phyloP scores from a whole-genome alignment of 2,113 vertebrate species.

The Cercopithecus mona region DNA sequence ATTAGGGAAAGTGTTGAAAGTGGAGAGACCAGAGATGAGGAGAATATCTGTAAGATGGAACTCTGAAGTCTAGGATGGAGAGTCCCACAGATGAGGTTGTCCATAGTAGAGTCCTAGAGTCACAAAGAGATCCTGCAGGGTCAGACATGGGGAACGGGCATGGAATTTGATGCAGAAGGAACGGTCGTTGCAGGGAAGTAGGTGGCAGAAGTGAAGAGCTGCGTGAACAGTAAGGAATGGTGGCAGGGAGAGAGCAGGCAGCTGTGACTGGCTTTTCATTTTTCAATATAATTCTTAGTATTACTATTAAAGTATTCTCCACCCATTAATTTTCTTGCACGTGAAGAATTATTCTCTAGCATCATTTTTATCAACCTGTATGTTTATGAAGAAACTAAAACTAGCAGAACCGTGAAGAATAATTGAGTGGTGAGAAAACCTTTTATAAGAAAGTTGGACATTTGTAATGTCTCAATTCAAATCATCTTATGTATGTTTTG shows the following conservation, averaged over 20 bases:
- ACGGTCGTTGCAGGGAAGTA: neutral
- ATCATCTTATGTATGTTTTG: neutral
- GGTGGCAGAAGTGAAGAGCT: neutral
- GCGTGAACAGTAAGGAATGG: too few species aligned
- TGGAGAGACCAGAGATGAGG: neutral
- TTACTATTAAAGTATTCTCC: neutral
- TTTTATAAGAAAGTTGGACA: neutral
- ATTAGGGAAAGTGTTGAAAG: neutral
- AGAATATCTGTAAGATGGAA: neutral
- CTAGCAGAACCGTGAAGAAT: neutral
- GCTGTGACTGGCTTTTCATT: neutral
- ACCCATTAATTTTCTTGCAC: neutral
- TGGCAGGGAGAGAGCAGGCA: too few species aligned
- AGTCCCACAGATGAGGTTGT: neutral
- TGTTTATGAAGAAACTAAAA: slow-evolving; percentile 14
- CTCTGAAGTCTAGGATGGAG: neutral
- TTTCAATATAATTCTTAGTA: neutral
- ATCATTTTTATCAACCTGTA: neutral
- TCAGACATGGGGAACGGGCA: neutral
- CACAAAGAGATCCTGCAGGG: neutral
- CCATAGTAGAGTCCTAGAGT: neutral
- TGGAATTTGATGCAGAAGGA: neutral
- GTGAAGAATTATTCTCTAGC: neutral
- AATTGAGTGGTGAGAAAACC: neutral
- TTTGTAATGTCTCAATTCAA: neutral